Percentiles rank a stretch among this genome's conserved stretches.
Evolutionary conservation across 2,113 vertebrate genomes (phyloP).

Genomic region (Cettia cetti): DNA sequence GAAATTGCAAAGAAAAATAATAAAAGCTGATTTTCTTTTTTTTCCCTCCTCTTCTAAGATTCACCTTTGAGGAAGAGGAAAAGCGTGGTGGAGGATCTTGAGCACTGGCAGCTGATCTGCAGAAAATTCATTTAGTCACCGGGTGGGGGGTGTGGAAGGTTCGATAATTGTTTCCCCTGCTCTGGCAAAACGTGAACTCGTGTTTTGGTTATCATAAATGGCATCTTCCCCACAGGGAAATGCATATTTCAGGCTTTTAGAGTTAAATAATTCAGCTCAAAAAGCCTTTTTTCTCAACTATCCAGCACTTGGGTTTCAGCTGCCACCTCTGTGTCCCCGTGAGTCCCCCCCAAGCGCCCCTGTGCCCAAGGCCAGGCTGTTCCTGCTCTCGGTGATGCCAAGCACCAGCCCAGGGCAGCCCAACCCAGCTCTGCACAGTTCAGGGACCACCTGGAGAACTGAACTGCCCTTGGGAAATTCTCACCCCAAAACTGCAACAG

Average conservation of each 20-base stretch:
- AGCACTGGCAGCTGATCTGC: not conserved
- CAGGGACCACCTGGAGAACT: not conserved
- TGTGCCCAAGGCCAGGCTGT: not conserved
- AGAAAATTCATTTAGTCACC: conserved; percentile 37
- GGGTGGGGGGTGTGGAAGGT: not conserved
- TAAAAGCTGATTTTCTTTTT: not conserved
- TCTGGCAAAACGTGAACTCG: not conserved
- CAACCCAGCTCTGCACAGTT: not conserved
- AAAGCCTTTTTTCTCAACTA: not conserved
- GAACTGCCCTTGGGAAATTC: not conserved
- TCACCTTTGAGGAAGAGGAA: conserved; percentile 5
- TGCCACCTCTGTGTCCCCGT: fast-evolving
- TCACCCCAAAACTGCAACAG: not conserved
- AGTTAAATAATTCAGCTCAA: not conserved
- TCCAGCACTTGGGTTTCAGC: not conserved
- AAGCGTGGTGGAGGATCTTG: not conserved
- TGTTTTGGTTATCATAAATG: conserved; percentile 28
- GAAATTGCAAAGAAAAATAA: not conserved
- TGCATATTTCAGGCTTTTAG: not conserved
- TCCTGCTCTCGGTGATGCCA: fast-evolving
- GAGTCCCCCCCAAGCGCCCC: too few species aligned
- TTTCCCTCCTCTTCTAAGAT: not conserved
- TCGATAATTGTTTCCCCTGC: not conserved
- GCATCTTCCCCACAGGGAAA: conserved; percentile 46
- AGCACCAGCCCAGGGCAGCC: not conserved